These are phyloP conservation scores for Myotis lucifugus DNA, from an alignment of 2,113 vertebrate genomes.

Conservation along the genomic window DNA sequence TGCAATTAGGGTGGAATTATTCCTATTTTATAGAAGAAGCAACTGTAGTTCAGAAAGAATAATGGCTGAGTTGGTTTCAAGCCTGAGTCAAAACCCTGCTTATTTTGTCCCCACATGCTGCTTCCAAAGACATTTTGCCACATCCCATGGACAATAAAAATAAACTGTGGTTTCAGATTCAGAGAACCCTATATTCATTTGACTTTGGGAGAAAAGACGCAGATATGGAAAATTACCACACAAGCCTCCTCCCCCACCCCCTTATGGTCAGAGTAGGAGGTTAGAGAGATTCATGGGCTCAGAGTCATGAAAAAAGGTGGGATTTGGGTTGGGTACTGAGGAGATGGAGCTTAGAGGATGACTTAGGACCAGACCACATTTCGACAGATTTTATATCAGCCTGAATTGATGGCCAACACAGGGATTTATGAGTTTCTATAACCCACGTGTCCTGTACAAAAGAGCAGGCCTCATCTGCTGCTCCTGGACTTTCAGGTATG, in stretches of 20 bases:
- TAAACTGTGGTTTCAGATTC: background rate
- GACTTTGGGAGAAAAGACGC: background rate
- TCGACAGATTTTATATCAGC: constrained; percentile 34
- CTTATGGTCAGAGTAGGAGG: background rate
- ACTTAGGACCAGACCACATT: background rate
- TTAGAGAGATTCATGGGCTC: background rate
- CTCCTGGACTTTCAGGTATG: background rate
- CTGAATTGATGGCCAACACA: background rate
- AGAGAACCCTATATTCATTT: background rate
- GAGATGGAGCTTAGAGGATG: background rate
- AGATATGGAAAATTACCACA: background rate
- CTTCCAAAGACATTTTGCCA: background rate
- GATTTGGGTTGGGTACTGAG: background rate
- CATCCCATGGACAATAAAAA: background rate
- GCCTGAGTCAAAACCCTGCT: background rate
- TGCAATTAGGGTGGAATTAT: background rate
- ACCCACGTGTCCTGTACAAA: background rate
- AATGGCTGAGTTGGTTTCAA: background rate
- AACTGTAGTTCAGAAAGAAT: background rate
- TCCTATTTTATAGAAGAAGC: background rate
- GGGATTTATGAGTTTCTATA: background rate
- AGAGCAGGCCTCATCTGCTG: background rate
- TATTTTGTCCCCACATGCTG: rapidly evolving
- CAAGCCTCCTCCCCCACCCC: no score
- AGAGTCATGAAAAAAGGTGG: background rate